Base-by-base conservation (phyloP, 2,113 vertebrate species). In the Bufo gargarizans region DNA sequence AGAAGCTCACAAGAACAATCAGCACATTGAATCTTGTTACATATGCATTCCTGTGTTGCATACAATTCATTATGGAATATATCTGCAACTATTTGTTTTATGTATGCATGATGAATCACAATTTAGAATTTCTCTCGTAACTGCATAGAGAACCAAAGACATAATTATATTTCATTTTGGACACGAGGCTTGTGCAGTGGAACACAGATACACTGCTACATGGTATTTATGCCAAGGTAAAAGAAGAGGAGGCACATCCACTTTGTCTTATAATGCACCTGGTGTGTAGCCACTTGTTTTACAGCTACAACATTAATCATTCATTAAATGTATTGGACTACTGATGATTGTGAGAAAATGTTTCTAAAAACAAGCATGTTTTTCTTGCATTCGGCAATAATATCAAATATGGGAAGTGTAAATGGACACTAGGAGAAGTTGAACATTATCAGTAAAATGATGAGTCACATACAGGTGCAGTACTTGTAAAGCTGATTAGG, bases 21-120 rank as follows among this genome's bases (percentile, higher is more conserved):
- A 56, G 58, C 19, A 74, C 50, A 72, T 53, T 72, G 50, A 56
- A 72, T 47, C 80, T 82, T 63, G 80, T 82, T 82, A 65, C 80
- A 82, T 61, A 82, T 65, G 56, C 80, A 82, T 49, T 65, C 58
- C 17, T 63, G 55, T 43, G 77, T 33, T 16, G 80, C 45, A 22
- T 65, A 65, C 80, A 65, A 82, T 82, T 82, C 56, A 63, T 65
- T 65, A 63, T 43, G 33, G 80, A 65, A 82, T 20, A 65, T 47
- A 33, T 63, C 80, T 49, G 80, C 80, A 82, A 43, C 56, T 61
- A 82, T 63, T 82, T 61, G 59, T 19, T 49, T 82, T 82, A 65
- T 49, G 19, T 63, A 63, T 65, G 58, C 59, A n/a, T 9, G 33
- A 63, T 63, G 59, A 82, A 47, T 82, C 20, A 59, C 58, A 58